Conservation (phyloP, 2,797 vertebrate species). For the Rhinophrynus dorsalis region DNA sequence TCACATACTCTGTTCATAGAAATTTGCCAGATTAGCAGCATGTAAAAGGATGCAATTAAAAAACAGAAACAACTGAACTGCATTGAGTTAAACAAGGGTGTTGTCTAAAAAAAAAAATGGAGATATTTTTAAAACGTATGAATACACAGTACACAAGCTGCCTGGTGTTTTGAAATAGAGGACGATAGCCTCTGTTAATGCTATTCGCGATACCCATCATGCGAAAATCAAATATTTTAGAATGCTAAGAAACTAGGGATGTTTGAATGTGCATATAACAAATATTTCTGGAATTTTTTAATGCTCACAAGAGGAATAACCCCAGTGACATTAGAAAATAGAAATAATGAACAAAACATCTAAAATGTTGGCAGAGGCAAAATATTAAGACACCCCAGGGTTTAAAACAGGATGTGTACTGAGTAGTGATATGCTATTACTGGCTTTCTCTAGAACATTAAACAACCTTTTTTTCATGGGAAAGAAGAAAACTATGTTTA, state of each 20-base stretch:
- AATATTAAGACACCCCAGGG: conserved; percentile 17
- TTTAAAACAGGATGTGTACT: conserved; percentile 10
- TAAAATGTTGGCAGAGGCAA: conserved; percentile 47
- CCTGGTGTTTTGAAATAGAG: neutral
- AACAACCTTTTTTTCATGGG: conserved; percentile 31
- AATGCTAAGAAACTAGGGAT: conserved; percentile 53
- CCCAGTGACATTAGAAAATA: conserved; percentile 49
- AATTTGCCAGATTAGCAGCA: too few species aligned
- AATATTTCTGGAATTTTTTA: conserved; percentile 49
- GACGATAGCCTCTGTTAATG: neutral
- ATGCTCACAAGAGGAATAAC: conserved; percentile 45
- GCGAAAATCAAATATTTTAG: neutral
- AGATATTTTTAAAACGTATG: too few species aligned
- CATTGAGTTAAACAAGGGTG: too few species aligned
- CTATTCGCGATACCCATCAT: neutral
- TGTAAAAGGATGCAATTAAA: too few species aligned
- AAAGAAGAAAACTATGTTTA: neutral
- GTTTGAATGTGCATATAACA: conserved; percentile 52
- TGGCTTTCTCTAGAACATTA: conserved; percentile 54
- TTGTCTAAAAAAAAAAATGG: neutral
- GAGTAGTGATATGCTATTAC: conserved; percentile 43
- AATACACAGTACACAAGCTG: neutral
- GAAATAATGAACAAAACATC: conserved; percentile 41
- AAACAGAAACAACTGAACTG: too few species aligned
- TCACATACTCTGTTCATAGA: too few species aligned